These are phyloP conservation scores for Tetheella fluctuosa DNA, from an alignment of 2,888 invertebrate species.

Conservation along the genomic window DNA sequence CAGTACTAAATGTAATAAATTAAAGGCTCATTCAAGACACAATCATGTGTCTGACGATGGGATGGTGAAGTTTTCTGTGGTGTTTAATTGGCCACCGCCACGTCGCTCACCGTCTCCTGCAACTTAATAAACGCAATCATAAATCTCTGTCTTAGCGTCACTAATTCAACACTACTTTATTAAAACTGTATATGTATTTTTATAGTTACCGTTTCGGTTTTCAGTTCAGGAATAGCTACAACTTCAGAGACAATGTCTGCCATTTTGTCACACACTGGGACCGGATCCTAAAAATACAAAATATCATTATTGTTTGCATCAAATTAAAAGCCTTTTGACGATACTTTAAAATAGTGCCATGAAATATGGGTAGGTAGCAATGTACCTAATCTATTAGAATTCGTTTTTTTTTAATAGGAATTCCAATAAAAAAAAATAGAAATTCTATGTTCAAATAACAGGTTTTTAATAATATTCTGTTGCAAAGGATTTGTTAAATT, in stretches of 20 bases:
- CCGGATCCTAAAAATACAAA: conserved; percentile 51
- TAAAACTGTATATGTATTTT: not conserved
- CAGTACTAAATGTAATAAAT: conserved; percentile 76
- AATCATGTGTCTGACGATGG: conserved; percentile 45
- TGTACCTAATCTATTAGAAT: no score
- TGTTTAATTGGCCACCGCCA: conserved; percentile 64
- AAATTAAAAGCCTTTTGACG: no score
- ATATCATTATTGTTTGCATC: not conserved
- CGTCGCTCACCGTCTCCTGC: conserved; percentile 66
- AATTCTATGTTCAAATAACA: no score
- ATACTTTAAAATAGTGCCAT: no score
- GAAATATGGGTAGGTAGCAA: no score
- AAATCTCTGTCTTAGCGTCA: not conserved
- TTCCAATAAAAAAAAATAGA: no score
- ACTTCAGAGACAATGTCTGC: conserved; percentile 75
- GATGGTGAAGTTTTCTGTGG: conserved; percentile 25
- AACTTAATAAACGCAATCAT: conserved; percentile 30
- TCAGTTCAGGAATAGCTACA: conserved; percentile 72
- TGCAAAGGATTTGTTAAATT: no score
- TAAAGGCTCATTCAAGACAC: conserved; percentile 72
- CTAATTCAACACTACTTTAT: not conserved
- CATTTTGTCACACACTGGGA: conserved; percentile 68
- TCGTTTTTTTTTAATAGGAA: no score
- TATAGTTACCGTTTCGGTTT: conserved; percentile 67
- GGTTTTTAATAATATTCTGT: no score